phyloP scores from a whole-genome alignment of 2,113 vertebrate species.

The Pitta sordida region DNA sequence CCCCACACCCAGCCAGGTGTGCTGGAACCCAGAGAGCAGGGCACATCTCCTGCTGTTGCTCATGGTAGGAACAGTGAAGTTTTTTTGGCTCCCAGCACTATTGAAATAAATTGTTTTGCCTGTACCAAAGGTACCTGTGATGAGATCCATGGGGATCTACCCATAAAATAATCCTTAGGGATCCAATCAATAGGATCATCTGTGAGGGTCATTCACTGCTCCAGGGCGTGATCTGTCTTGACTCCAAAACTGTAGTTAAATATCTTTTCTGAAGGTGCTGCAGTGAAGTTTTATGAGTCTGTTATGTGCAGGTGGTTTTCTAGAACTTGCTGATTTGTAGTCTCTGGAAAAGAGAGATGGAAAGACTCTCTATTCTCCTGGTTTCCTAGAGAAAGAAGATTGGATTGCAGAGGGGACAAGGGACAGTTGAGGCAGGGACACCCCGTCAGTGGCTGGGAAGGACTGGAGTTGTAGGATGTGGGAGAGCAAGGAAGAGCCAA shows the following conservation, averaged over 20 bases:
- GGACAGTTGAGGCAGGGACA: neutral
- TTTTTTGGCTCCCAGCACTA: neutral
- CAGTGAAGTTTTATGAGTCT: neutral
- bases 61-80: neutral
- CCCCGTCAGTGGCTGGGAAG: neutral
- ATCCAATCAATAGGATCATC: neutral
- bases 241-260: neutral
- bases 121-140: neutral
- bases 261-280: neutral
- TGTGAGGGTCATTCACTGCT: neutral
- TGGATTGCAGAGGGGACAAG: neutral
- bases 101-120: neutral
- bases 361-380: neutral
- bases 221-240: neutral
- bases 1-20: neutral
- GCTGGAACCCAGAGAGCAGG: neutral
- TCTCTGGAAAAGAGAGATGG: neutral
- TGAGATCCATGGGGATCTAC: neutral
- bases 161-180: neutral
- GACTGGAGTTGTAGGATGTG: neutral
- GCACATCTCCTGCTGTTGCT: neutral
- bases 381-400: neutral
- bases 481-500: neutral
- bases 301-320: neutral
- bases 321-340: neutral